Evolutionary conservation across 2,113 vertebrate species (phyloP).

Genomic region (Rhea americana): DNA sequence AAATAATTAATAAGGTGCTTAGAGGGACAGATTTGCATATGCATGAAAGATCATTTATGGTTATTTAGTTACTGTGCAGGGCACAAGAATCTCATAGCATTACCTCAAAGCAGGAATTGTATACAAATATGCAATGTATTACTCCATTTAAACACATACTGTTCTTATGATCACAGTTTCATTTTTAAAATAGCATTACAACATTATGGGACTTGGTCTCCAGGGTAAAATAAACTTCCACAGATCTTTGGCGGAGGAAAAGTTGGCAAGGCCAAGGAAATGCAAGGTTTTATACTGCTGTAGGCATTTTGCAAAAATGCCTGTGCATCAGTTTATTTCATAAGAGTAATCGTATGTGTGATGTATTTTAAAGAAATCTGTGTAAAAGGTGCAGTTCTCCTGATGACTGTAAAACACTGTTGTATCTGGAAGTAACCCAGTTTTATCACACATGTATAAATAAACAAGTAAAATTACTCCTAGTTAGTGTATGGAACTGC

Average conservation of each 20-base stretch:
- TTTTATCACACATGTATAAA: constrained; percentile 3
- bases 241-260: constrained; percentile 1
- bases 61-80: constrained; percentile 64
- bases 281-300: constrained; percentile 18
- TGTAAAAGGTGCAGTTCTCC: constrained; percentile 11
- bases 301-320: constrained; percentile 3
- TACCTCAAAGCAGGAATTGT: constrained; percentile 31
- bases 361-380: constrained; percentile 13
- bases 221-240: not conserved
- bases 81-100: constrained; percentile 29
- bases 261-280: not conserved
- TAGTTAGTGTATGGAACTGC: not conserved
- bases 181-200: not conserved
- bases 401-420: constrained; percentile 3
- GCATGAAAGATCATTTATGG: constrained; percentile 66
- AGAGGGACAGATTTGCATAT: constrained; percentile 74
- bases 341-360: not conserved
- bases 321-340: constrained; percentile 26
- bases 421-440: constrained; percentile 16
- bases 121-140: not conserved
- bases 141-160: not conserved
- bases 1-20: constrained; percentile 81
- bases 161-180: not conserved
- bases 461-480: not conserved
- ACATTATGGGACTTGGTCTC: not conserved